Percentiles rank a stretch among this genome's conserved stretches.
These are phyloP conservation scores for Tetramorium bicarinatum DNA, from an alignment of 2,888 invertebrate species.

Conservation along the genomic window DNA sequence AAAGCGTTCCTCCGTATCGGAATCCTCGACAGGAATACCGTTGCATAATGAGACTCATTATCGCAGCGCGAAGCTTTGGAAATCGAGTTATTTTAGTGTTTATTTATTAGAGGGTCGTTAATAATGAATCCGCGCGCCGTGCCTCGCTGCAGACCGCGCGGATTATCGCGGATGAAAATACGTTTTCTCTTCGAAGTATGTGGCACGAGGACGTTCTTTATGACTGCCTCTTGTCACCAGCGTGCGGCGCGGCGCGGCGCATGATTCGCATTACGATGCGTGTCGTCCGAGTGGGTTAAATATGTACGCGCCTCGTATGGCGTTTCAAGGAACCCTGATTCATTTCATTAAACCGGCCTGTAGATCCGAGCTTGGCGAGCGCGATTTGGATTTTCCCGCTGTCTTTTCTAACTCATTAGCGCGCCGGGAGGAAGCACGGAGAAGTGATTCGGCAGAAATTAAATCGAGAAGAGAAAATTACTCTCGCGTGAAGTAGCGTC, in stretches of 20 bases:
- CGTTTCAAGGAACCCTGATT: slow-evolving; percentile 58
- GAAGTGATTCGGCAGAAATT: slow-evolving; percentile 1
- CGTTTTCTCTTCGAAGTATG: slow-evolving; percentile 73
- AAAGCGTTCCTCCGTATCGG: neutral
- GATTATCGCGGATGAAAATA: slow-evolving; percentile 67
- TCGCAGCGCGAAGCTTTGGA: neutral
- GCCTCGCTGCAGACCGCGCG: slow-evolving; percentile 20
- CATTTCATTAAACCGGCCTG: slow-evolving; percentile 40
- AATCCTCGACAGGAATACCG: neutral
- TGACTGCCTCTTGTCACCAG: slow-evolving; percentile 76
- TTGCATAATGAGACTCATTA: slow-evolving; percentile 25
- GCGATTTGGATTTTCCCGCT: slow-evolving; percentile 6
- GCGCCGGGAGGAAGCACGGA: neutral
- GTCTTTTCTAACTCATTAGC: neutral
- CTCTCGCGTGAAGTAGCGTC: neutral
- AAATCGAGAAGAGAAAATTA: neutral
- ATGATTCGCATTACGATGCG: slow-evolving; percentile 66
- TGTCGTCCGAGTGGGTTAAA: slow-evolving; percentile 49
- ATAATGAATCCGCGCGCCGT: slow-evolving; percentile 29
- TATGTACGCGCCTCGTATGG: slow-evolving; percentile 8
- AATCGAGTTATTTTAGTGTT: slow-evolving; percentile 9
- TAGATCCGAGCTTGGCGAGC: slow-evolving; percentile 11
- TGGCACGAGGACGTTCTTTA: slow-evolving; percentile 81
- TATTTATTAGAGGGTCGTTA: slow-evolving; percentile 46
- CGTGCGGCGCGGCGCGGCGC: slow-evolving; percentile 39